Percentiles rank a stretch among this genome's conserved stretches.
These are phyloP conservation scores for Zootoca vivipara DNA, from an alignment of 2,113 vertebrate genomes.

Conservation along the genomic window DNA sequence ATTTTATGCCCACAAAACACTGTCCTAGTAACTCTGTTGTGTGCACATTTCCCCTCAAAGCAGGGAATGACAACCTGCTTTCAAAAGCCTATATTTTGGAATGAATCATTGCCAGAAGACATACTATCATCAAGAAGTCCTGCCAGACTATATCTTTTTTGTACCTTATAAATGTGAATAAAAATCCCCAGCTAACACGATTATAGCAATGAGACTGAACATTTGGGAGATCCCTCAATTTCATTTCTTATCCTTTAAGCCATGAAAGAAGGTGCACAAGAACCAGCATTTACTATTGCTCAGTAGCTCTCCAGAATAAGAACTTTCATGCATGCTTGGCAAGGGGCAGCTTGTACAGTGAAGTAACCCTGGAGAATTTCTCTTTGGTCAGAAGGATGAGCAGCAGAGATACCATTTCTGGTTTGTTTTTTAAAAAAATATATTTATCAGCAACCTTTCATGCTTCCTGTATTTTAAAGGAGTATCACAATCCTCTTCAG, in stretches of 20 bases:
- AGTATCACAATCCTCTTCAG: background rate
- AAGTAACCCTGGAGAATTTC: background rate
- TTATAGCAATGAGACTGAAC: background rate
- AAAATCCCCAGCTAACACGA: constrained; percentile 3
- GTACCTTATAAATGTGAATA: background rate
- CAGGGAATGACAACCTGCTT: constrained; percentile 8
- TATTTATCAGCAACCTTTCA: background rate
- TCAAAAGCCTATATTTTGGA: constrained; percentile 21
- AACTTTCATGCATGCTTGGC: background rate
- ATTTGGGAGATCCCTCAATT: background rate
- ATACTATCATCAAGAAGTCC: background rate
- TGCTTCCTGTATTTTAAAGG: background rate
- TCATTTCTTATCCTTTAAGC: background rate
- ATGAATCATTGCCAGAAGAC: constrained; percentile 8
- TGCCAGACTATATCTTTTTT: constrained; percentile 1
- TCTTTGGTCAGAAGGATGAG: background rate
- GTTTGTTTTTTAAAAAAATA: background rate
- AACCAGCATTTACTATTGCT: background rate
- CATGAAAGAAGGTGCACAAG: background rate
- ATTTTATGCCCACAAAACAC: background rate
- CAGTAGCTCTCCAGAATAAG: background rate
- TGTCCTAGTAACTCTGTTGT: background rate
- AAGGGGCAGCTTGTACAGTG: background rate
- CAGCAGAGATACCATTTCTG: background rate
- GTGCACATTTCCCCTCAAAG: constrained; percentile 25